Evolutionary conservation across 1,140 invertebrate species (phyloP).

Genomic region (Calosoma granatense): DNA sequence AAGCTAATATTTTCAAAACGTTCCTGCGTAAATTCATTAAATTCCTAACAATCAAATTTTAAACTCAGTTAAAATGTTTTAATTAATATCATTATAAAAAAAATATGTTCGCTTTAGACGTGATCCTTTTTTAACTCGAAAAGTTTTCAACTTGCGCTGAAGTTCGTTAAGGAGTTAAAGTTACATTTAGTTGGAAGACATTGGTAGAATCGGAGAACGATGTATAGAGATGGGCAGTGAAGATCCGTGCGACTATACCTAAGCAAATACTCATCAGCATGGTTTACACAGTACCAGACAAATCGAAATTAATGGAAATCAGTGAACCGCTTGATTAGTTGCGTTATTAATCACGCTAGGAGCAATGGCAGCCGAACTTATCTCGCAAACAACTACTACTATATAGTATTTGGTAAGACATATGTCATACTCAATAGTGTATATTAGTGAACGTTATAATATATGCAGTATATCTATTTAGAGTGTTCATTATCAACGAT

Average conservation of each 20-base stretch:
- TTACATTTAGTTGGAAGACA: no score
- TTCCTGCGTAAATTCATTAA: constrained; percentile 6
- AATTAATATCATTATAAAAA: constrained; percentile 8
- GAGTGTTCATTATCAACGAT: no score
- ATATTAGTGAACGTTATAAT: no score
- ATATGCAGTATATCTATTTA: no score
- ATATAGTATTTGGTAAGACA: no score
- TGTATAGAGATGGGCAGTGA: neutral
- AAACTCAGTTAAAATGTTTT: constrained; percentile 2
- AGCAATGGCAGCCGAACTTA: constrained; percentile 9
- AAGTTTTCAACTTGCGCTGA: neutral
- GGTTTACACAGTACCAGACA: constrained; percentile 17
- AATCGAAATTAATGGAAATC: constrained; percentile 25
- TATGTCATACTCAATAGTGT: no score
- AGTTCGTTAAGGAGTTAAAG: neutral
- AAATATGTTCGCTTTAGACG: constrained; percentile 1
- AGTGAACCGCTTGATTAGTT: constrained; percentile 23
- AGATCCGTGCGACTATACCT: neutral
- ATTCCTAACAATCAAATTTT: constrained; percentile 3
- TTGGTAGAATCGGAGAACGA: neutral
- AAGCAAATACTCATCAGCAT: constrained; percentile 10
- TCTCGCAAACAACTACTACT: neutral
- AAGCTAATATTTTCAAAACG: neutral
- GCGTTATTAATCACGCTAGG: constrained; percentile 23
- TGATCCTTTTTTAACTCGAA: constrained; percentile 1